phyloP scores from a whole-genome alignment of 1,140 invertebrate genomes.

The Drosophila sturtevanti region DNA sequence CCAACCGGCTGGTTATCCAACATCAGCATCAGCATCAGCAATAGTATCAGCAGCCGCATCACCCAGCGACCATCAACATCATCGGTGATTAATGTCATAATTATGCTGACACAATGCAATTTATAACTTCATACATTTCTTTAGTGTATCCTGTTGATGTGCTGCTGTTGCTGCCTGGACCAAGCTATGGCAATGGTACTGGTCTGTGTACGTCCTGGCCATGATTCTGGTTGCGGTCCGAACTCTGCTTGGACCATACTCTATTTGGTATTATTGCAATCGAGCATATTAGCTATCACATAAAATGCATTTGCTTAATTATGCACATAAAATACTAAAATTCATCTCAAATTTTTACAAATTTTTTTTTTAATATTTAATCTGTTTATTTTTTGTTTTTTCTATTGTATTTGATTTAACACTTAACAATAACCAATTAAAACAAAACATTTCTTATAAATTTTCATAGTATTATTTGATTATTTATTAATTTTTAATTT shows the following conservation, averaged over 20 bases:
- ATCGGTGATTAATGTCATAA: conserved; percentile 36
- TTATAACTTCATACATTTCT: conserved; percentile 38
- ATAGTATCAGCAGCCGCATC: conserved; percentile 1
- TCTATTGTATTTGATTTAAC: no score
- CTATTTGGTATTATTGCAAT: not conserved
- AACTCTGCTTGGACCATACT: not conserved
- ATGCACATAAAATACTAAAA: no score
- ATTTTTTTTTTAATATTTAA: no score
- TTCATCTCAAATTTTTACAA: no score
- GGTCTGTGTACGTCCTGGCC: not conserved
- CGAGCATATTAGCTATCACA: not conserved
- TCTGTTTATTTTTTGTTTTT: no score
- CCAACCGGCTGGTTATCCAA: conserved; percentile 12
- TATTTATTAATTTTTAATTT: no score
- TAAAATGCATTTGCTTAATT: not conserved
- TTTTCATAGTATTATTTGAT: no score
- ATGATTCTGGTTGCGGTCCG: not conserved
- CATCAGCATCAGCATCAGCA: conserved; percentile 16
- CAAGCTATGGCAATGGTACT: not conserved
- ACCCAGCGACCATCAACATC: conserved; percentile 25
- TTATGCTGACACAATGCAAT: conserved; percentile 38
- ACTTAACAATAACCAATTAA: no score
- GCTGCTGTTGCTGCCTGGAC: not conserved
- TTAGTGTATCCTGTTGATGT: conserved; percentile 15
- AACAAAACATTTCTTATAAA: no score